Percentiles rank a stretch among this genome's conserved stretches.
Conservation (phyloP, 2,888 invertebrate genomes). For the Perithous albicinctus region DNA sequence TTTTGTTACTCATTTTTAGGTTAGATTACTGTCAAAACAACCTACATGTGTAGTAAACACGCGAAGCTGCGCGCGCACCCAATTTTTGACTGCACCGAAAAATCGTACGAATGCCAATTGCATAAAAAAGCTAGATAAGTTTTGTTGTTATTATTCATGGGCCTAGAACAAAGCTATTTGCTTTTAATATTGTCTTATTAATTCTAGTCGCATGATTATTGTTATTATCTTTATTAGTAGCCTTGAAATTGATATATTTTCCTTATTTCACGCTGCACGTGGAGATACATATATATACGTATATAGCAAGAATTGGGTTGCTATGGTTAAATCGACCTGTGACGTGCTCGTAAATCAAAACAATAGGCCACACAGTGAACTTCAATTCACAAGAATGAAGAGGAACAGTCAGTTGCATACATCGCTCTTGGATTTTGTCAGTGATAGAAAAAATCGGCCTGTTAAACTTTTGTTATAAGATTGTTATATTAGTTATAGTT, state of each 20-base stretch:
- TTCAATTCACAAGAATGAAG: background rate
- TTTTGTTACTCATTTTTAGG: constrained; percentile 76
- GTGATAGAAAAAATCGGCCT: background rate
- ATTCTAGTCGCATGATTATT: background rate
- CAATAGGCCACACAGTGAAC: constrained; percentile 15
- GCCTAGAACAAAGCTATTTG: too few relatives aligned
- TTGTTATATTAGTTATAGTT: background rate
- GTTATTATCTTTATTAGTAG: too few relatives aligned
- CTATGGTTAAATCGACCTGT: constrained; percentile 61
- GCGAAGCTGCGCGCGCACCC: background rate
- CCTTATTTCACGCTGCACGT: too few relatives aligned
- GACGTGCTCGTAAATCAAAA: constrained; percentile 46
- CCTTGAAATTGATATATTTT: too few relatives aligned
- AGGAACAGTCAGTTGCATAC: background rate
- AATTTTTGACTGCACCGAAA: too few relatives aligned
- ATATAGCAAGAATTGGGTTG: constrained; percentile 11
- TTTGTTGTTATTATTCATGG: too few relatives aligned
- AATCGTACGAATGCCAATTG: too few relatives aligned
- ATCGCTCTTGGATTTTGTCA: background rate
- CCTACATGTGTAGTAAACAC: background rate
- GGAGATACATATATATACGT: background rate
- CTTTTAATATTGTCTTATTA: background rate
- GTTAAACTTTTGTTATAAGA: background rate
- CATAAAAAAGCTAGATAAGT: background rate
- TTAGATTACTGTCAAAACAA: constrained; percentile 45